These are phyloP conservation scores for Cylas formicarius DNA, from an alignment of 1,140 invertebrate species.

Conservation along the genomic window DNA sequence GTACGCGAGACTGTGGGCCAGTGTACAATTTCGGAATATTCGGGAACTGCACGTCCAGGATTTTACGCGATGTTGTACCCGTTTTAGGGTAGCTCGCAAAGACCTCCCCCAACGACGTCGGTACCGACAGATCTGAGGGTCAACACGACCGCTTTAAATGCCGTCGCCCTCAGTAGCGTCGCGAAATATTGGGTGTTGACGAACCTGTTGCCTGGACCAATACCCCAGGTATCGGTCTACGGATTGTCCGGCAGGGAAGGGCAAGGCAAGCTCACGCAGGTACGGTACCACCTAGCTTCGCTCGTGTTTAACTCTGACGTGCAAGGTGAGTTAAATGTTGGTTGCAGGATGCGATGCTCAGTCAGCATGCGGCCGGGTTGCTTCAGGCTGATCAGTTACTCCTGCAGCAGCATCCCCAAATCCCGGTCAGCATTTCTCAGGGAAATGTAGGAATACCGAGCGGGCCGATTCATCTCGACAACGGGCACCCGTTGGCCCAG, in stretches of 20 bases:
- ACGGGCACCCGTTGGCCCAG: slow-evolving; percentile 30
- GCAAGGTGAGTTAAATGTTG: not conserved
- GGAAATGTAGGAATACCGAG: slow-evolving; percentile 39
- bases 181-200: slow-evolving; percentile 62
- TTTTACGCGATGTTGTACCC: not conserved
- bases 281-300: slow-evolving; percentile 26
- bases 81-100: slow-evolving; percentile 28
- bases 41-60: not conserved
- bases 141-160: slow-evolving; percentile 52
- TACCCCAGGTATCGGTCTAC: slow-evolving; percentile 57
- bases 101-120: slow-evolving; percentile 41
- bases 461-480: slow-evolving; percentile 39
- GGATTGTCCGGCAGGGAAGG: slow-evolving; percentile 49
- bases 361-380: slow-evolving; percentile 36
- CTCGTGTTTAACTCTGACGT: not conserved
- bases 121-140: slow-evolving; percentile 52
- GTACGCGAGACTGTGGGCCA: no score
- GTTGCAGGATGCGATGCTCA: slow-evolving; percentile 35
- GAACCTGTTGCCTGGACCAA: slow-evolving; percentile 54
- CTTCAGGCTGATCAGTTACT: slow-evolving; percentile 37
- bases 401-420: slow-evolving; percentile 38
- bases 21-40: no score
- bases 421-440: slow-evolving; percentile 39
- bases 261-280: slow-evolving; percentile 53
- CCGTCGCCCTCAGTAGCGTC: slow-evolving; percentile 53